Evolutionary conservation across 2,797 vertebrate genomes (phyloP), one percentile per base, ranked within the genome.

Genomic region (Lophura swinhoii): DNA sequence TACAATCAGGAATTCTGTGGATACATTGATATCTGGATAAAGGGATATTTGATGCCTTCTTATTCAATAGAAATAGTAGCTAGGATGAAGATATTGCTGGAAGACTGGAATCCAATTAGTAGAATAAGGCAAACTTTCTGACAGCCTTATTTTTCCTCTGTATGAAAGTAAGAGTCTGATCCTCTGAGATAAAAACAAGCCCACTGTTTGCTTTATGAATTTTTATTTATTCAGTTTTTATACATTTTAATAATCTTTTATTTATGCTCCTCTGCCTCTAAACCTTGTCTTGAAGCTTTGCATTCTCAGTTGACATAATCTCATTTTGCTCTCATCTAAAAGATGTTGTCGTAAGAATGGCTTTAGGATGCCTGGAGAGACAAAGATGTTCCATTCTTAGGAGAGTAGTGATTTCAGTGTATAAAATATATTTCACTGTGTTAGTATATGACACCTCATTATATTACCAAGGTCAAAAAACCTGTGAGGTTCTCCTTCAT

Each of bases 191-290:
- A 56, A 84, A 90, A 79, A 22, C 35, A 78, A 93, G 23, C 11
- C 5, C 28, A 35, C 44, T 84, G 6, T 73, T 95, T 29, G 68
- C 16, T 5, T 62, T 67, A 48, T 79, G 18, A 75, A 31, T 78
- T 78, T 88, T 82, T 87, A 78, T 88, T 88, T 76, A 73, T 73
- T 56, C 16, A 63, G 29, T 1, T 49, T 82, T 84, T 20, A 22
- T 46, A 72, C 58, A 28, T 74, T 95, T 84, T 62, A 88, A 69
- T 90, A 84, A 88, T 70, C 20, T 86, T 75, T 91, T 86, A 77
- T 94, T 93, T 86, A 81, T 63, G n/a, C 14, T 66, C 1, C 15
- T 84, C 55, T 87, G 46, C 59, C 14, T 88, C 67, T 55, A 59
- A 91, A 86, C 37, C 8, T 1, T 66, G 90, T 88, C 73, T 78